Evolutionary conservation across 2,113 vertebrate species (phyloP), one percentile per base, ranked within the genome.

Genomic region (Crotalus viridis): DNA sequence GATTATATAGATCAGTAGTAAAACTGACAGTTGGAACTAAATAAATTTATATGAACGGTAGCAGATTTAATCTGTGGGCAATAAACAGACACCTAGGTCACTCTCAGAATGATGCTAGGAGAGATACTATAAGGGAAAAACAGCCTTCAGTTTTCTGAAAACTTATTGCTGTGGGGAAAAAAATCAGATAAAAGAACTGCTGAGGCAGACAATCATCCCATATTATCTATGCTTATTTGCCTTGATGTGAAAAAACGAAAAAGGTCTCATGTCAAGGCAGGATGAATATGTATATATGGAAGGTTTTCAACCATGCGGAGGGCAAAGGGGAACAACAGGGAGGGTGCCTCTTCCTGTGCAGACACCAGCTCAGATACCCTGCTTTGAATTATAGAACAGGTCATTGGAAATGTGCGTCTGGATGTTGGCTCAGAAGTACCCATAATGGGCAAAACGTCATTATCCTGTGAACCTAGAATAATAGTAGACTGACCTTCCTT

Each of bases 1-100:
- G 95, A 92, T n/a, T 88, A 69, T 51, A 93, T 52, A 93, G 10
- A 46, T 90, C 87, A 74, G 52, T 46, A 93, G 87, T 93, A 39
- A 95, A 93, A 94, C 88, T 69, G 89, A 90, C 91, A 46, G 64
- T 57, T 91, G 52, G 87, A 94, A 94, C 87, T 81, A 89, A 94
- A 52, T 57, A 92, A 89, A 69, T 89, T 93, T 91, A 55, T 64
- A 39, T 55, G 15, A 19, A 93, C 28, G 17, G 69, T 0, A 51
- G 33, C 91, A 43, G 46, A 55, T 95, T 91, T 91, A 93, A 54
- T 88, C 89, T 93, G n/a, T 54, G 43, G 46, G 43, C 55, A 13
- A 51, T 26, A 95, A 88, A 1, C 43, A 56, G 90, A 64, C 12
- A 46, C 19, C 46, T 22, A 3, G 39, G 33, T 17, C 0, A 7